phyloP scores from a whole-genome alignment of 2,797 vertebrate genomes.

The Sciaenops ocellatus region DNA sequence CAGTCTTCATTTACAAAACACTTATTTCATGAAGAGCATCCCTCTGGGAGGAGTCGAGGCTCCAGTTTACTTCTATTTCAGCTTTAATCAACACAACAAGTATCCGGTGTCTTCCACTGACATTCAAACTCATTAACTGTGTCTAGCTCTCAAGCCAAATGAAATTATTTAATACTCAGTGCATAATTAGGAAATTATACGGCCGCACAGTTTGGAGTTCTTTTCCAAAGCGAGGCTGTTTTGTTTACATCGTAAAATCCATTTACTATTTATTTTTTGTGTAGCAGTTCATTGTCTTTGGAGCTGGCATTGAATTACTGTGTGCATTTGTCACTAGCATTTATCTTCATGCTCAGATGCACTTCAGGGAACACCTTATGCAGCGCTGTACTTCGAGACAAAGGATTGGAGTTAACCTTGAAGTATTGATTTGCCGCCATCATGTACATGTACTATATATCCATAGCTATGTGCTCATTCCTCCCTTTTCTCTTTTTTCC shows the following conservation, averaged over 20 bases:
- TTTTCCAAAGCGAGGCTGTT: constrained; percentile 2
- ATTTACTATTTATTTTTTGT: constrained; percentile 43
- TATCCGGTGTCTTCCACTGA: constrained; percentile 42
- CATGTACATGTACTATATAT: constrained; percentile 57
- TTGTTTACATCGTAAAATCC: constrained; percentile 32
- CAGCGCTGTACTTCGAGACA: constrained; percentile 59
- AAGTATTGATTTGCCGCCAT: constrained; percentile 79
- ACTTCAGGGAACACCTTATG: constrained; percentile 53
- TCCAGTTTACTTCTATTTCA: constrained; percentile 31
- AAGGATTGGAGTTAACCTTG: constrained; percentile 76
- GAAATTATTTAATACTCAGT: constrained; percentile 27
- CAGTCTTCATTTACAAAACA: background rate
- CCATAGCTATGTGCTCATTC: constrained; percentile 50
- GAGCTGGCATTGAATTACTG: constrained; percentile 69
- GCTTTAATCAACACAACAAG: constrained; percentile 54
- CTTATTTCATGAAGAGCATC: background rate
- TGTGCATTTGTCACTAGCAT: constrained; percentile 75
- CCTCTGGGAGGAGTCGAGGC: background rate
- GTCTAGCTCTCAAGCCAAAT: constrained; percentile 36
- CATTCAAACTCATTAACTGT: constrained; percentile 56
- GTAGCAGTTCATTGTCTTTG: constrained; percentile 51
- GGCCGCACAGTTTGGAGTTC: background rate
- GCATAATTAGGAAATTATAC: constrained; percentile 48
- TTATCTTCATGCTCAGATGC: constrained; percentile 77
- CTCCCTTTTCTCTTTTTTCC: constrained; percentile 8